phyloP scores from a whole-genome alignment of 2,888 invertebrate species.

The Yponomeuta malinellus region DNA sequence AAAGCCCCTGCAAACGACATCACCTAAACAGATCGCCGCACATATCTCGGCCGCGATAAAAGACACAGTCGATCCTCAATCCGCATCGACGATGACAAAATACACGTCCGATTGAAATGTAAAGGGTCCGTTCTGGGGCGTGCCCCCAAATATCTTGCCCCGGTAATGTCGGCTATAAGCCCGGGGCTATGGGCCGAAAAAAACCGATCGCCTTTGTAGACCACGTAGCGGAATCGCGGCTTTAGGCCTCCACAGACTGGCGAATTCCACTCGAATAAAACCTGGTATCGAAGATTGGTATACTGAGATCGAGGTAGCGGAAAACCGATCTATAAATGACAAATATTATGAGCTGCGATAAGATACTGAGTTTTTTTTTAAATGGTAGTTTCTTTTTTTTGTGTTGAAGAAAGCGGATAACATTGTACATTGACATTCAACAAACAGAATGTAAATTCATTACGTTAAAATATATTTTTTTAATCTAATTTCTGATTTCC shows the following conservation, averaged over 20 bases:
- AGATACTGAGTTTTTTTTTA: no score
- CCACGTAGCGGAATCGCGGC: constrained; percentile 38
- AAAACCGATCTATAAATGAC: no score
- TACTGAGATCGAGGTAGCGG: no score
- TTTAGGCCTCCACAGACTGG: constrained; percentile 20
- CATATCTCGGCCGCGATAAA: not conserved
- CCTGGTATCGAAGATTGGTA: no score
- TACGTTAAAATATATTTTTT: no score
- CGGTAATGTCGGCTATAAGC: constrained; percentile 66
- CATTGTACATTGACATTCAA: no score
- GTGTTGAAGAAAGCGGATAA: no score
- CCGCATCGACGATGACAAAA: constrained; percentile 10
- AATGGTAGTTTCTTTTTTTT: no score
- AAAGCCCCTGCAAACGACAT: not conserved
- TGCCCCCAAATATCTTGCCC: constrained; percentile 53
- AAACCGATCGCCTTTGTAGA: constrained; percentile 45
- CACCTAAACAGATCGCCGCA: not conserved
- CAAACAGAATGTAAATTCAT: no score
- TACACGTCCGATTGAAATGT: constrained; percentile 51
- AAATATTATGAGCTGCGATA: no score
- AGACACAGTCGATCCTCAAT: not conserved
- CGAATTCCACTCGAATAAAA: not conserved
- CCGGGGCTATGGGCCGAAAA: constrained; percentile 60
- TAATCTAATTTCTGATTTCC: no score
- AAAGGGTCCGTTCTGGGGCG: constrained; percentile 44